These are phyloP conservation scores for Amazonetta brasiliensis DNA, from an alignment of 2,797 vertebrate species.

Conservation along the genomic window DNA sequence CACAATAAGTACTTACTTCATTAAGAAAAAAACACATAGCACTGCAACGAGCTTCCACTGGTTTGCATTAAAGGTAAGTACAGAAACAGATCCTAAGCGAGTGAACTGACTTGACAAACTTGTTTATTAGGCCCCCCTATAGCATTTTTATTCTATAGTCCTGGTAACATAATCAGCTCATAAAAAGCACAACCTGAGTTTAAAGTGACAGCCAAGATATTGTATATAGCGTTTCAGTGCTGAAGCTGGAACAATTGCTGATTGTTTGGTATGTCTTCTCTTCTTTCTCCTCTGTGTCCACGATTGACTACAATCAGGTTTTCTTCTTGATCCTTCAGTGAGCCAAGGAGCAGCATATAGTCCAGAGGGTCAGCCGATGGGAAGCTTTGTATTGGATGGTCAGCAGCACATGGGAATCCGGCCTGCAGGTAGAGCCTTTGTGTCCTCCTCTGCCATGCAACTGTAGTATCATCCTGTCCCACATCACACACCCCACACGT, in stretches of 20 bases:
- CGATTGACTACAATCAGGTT: slow-evolving; percentile 99
- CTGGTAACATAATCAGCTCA: slow-evolving; percentile 61
- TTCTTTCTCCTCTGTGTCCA: slow-evolving; percentile 98
- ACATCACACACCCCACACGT: slow-evolving; percentile 31
- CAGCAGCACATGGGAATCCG: slow-evolving; percentile 99
- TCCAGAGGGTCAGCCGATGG: slow-evolving; percentile 99
- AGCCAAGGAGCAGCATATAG: slow-evolving; percentile 99
- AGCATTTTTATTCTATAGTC: slow-evolving; percentile 53
- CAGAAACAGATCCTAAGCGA: slow-evolving; percentile 49
- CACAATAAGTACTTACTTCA: slow-evolving; percentile 30
- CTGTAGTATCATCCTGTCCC: slow-evolving; percentile 24
- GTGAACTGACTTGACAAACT: slow-evolving; percentile 41
- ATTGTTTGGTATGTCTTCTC: slow-evolving; percentile 99
- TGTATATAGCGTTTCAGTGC: slow-evolving; percentile 90
- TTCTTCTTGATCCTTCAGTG: slow-evolving; percentile 99
- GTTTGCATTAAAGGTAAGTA: slow-evolving; percentile 67
- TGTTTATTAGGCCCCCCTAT: slow-evolving; percentile 46
- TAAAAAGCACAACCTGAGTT: slow-evolving; percentile 60
- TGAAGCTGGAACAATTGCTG: slow-evolving; percentile 96
- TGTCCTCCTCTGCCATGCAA: slow-evolving; percentile 14
- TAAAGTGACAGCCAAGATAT: slow-evolving; percentile 77
- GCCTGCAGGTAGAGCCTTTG: slow-evolving; percentile 90
- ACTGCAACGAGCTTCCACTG: not conserved
- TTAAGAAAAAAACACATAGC: slow-evolving; percentile 44
- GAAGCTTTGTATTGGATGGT: slow-evolving; percentile 99